Evolutionary conservation across 2,888 invertebrate species (phyloP).

Genomic region (Lordiphosa fenestrarum): DNA sequence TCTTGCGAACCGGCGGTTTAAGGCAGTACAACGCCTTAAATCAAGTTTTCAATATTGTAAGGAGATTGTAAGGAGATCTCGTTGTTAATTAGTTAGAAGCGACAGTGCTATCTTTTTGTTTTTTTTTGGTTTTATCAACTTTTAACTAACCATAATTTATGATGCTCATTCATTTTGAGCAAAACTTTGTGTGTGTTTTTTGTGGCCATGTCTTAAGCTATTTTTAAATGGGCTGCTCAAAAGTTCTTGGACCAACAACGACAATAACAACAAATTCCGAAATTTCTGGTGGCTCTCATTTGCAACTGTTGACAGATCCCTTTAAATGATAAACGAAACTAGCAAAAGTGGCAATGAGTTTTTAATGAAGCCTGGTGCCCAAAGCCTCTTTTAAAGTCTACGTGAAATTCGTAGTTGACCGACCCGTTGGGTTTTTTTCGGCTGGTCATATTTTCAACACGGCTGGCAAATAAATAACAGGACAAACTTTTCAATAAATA

Average conservation of each 20-base stretch:
- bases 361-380: constrained; percentile 58
- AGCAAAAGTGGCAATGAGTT: constrained; percentile 67
- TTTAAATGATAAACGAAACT: constrained; percentile 33
- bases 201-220: constrained; percentile 63
- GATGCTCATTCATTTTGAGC: constrained; percentile 30
- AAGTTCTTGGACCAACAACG: constrained; percentile 24
- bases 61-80: no score
- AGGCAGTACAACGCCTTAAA: no score
- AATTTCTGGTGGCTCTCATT: constrained; percentile 34
- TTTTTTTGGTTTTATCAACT: constrained; percentile 47
- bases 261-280: constrained; percentile 11
- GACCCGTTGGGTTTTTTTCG: not conserved
- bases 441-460: constrained; percentile 64
- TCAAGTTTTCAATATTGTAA: no score
- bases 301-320: constrained; percentile 41
- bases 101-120: constrained; percentile 37
- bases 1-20: no score
- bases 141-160: constrained; percentile 70
- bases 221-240: constrained; percentile 64
- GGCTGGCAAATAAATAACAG: constrained; percentile 66
- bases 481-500: constrained; percentile 74
- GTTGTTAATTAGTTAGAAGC: constrained; percentile 31
- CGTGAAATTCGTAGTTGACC: constrained; percentile 16
- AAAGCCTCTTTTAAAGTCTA: constrained; percentile 31
- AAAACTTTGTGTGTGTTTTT: constrained; percentile 22